Conservation (phyloP, 37 sponge, comb jelly and placozoan genomes). For the Hormiphora californensis region DNA sequence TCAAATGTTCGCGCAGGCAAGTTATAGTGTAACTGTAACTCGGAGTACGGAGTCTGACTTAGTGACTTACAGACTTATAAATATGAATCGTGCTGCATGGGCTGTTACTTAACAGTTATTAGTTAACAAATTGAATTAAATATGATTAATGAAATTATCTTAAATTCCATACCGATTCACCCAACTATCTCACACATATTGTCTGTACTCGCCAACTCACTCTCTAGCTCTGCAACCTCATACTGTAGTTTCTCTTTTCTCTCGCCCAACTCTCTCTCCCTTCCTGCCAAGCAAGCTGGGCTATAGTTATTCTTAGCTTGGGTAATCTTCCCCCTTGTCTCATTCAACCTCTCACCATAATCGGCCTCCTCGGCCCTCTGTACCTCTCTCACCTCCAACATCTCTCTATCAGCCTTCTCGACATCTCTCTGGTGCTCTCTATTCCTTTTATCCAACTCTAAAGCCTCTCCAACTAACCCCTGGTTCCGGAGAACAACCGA, state of each 20-base stretch:
- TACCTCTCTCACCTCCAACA: slow-evolving; percentile 37
- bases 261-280: slow-evolving; percentile 39
- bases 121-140: too few species aligned
- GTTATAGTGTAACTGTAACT: too few species aligned
- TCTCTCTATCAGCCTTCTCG: not conserved
- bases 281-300: not conserved
- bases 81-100: too few species aligned
- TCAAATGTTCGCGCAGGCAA: too few species aligned
- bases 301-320: not conserved
- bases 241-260: not conserved
- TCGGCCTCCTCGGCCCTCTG: not conserved
- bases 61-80: too few species aligned
- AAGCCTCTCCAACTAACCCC: not conserved
- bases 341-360: slow-evolving; percentile 17
- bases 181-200: too few species aligned
- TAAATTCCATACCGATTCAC: too few species aligned
- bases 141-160: too few species aligned
- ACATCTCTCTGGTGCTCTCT: not conserved
- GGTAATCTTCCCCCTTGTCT: slow-evolving; percentile 10
- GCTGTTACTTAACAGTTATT: too few species aligned
- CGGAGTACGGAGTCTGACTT: too few species aligned
- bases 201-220: not conserved
- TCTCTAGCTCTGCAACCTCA: not conserved
- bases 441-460: not conserved
- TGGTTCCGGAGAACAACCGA: not conserved